Evolutionary conservation across 53 echinoderm and acorn worm species (phyloP).

Genomic region (Antedon mediterranea): DNA sequence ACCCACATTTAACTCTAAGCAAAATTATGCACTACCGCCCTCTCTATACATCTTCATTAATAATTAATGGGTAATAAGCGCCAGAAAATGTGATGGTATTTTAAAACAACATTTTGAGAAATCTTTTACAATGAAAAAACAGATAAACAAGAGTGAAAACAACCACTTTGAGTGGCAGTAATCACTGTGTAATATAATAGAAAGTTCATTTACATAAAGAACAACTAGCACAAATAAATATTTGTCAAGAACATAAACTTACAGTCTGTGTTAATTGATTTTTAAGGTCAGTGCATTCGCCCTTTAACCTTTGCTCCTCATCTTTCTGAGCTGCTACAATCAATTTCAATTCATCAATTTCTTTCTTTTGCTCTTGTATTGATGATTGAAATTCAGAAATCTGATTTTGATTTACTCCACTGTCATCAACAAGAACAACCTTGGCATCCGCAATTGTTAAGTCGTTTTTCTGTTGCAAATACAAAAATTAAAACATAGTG

Average conservation of each 20-base stretch:
- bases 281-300: conserved; percentile 30
- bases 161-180: too few relatives aligned
- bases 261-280: conserved; percentile 17
- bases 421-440: conserved; percentile 30
- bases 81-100: too few relatives aligned
- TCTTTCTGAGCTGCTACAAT: conserved; percentile 40
- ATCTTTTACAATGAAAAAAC: too few relatives aligned
- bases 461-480: conserved; percentile 43
- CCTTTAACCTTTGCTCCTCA: conserved; percentile 21
- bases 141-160: too few relatives aligned
- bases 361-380: conserved; percentile 33
- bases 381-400: conserved; percentile 21
- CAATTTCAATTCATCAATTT: conserved; percentile 31
- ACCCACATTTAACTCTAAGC: too few relatives aligned
- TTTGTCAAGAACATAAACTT: neutral
- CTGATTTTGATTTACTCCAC: conserved; percentile 6
- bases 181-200: too few relatives aligned
- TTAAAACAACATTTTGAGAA: too few relatives aligned
- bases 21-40: too few relatives aligned
- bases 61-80: too few relatives aligned
- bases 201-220: too few relatives aligned
- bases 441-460: conserved; percentile 69
- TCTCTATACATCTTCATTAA: too few relatives aligned
- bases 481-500: neutral
- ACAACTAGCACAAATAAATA: too few relatives aligned